Conservation (phyloP, 92 coral and sea anemone genomes). For the Phenganax stokvisi region DNA sequence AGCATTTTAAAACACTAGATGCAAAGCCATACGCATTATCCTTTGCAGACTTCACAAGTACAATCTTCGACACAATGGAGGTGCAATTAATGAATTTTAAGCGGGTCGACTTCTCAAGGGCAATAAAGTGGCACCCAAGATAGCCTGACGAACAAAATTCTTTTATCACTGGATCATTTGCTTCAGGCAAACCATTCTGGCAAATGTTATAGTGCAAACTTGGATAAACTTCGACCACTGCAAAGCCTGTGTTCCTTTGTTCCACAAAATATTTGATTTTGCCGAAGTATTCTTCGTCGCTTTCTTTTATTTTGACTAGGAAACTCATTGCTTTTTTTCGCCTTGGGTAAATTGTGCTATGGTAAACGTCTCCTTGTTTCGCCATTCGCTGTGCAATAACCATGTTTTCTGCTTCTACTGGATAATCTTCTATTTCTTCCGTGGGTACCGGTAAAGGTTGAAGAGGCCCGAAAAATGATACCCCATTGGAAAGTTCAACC, state of each 20-base stretch:
- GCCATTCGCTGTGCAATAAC: constrained; percentile 9
- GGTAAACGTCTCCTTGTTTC: constrained; percentile 23
- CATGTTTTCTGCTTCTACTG: background rate
- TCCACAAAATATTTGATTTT: constrained; percentile 47
- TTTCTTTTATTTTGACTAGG: constrained; percentile 20
- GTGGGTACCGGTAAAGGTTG: background rate
- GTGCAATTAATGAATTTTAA: constrained; percentile 44
- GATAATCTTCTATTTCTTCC: constrained; percentile 6
- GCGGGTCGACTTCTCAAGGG: constrained; percentile 34
- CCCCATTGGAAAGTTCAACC: background rate
- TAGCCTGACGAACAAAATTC: constrained; percentile 45
- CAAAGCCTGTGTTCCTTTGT: constrained; percentile 43
- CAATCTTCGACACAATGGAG: constrained; percentile 39
- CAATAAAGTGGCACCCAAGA: constrained; percentile 42
- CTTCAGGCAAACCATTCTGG: constrained; percentile 37
- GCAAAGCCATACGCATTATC: constrained; percentile 56
- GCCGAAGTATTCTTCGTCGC: constrained; percentile 31
- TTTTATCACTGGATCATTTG: constrained; percentile 44
- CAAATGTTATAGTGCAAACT: constrained; percentile 46
- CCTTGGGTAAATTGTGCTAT: constrained; percentile 35
- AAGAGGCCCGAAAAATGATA: background rate
- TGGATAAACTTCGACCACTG: constrained; percentile 41
- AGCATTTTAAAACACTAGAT: constrained; percentile 51
- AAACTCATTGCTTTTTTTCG: constrained; percentile 52
- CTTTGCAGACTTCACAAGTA: constrained; percentile 43